phyloP scores from a whole-genome alignment of 37 sponge, comb jelly and placozoan genomes.

The Diacarnus erythraeanus region DNA sequence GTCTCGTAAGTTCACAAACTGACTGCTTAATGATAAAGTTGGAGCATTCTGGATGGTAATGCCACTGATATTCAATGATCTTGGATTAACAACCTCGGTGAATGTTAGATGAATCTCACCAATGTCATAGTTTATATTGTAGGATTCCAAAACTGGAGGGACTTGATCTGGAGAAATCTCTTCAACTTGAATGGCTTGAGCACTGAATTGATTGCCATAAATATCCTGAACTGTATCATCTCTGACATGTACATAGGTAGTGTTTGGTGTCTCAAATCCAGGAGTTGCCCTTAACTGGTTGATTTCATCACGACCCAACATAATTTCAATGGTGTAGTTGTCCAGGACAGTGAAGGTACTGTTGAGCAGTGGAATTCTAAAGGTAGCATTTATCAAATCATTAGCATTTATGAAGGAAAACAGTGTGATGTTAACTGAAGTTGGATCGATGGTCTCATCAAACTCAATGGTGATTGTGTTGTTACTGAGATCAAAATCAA shows the following conservation, averaged over 20 bases:
- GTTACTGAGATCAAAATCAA: slow-evolving; percentile 58
- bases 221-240: slow-evolving; percentile 53
- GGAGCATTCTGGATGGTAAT: slow-evolving; percentile 41
- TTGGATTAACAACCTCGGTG: slow-evolving; percentile 63
- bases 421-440: slow-evolving; percentile 37
- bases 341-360: slow-evolving; percentile 35
- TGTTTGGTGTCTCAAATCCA: slow-evolving; percentile 50
- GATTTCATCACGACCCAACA: slow-evolving; percentile 53
- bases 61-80: slow-evolving; percentile 23
- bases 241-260: slow-evolving; percentile 61
- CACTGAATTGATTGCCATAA: slow-evolving; percentile 56
- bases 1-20: slow-evolving; percentile 19
- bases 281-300: slow-evolving; percentile 61
- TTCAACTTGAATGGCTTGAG: slow-evolving; percentile 28
- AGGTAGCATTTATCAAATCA: neutral
- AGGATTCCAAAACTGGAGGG: slow-evolving; percentile 52
- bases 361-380: slow-evolving; percentile 21
- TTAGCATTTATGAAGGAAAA: slow-evolving; percentile 49
- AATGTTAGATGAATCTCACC: slow-evolving; percentile 66
- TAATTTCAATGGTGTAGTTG: slow-evolving; percentile 47
- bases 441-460: slow-evolving; percentile 72
- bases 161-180: slow-evolving; percentile 43
- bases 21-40: neutral
- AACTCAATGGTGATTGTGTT: slow-evolving; percentile 56
- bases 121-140: slow-evolving; percentile 54